Evolutionary conservation across 2,888 invertebrate genomes (phyloP), one percentile per base, ranked within the genome.

Genomic region (Candidula unifasciata): DNA sequence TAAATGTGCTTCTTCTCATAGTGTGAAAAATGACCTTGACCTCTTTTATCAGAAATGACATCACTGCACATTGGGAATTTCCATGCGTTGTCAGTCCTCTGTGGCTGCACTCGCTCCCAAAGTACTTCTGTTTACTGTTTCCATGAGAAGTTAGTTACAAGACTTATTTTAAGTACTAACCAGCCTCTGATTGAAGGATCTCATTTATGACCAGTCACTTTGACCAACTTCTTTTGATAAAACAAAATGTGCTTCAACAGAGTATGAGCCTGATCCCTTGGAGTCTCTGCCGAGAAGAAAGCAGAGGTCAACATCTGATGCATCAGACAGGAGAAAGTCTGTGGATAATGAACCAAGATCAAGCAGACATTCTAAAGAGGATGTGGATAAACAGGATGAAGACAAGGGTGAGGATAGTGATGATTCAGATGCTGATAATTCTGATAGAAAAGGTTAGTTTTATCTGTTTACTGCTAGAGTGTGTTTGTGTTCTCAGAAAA

Each of bases 191-290:
- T 44, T 44, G 44, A 13, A 44, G 6, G 44, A 44, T 13, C 44
- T 44, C 44, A 10, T 44, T 44, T 44, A 44, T 44, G 44, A 44
- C 13, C 13, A n/a, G 68, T 69, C 16, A 8, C 2, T 6, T 69
- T 69, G 68, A n/a, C 16, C 3, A 3, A n/a, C 1, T 24, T 30
- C 68, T 69, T n/a, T 18, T n/a, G 16, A 33, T 3, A 30, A 27
- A 69, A 8, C 0, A 18, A 69, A 27, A 33, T 30, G 16, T 30
- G 35, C 13, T 13, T 78, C 77, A 24, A 78, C 95, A 97, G 97
- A 96, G 94, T 96, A 97, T 91, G 96, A 97, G 94, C 96, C 96
- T 2, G 97, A 97, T 93, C 97, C 97, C 6, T 93, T 97, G 30
- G 85, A 81, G 77, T 60, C 66, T 66, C 94, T 96, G 89, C 96